Evolutionary conservation across 1,140 invertebrate genomes (phyloP).

Genomic region (Pygmarrhopalites habei): DNA sequence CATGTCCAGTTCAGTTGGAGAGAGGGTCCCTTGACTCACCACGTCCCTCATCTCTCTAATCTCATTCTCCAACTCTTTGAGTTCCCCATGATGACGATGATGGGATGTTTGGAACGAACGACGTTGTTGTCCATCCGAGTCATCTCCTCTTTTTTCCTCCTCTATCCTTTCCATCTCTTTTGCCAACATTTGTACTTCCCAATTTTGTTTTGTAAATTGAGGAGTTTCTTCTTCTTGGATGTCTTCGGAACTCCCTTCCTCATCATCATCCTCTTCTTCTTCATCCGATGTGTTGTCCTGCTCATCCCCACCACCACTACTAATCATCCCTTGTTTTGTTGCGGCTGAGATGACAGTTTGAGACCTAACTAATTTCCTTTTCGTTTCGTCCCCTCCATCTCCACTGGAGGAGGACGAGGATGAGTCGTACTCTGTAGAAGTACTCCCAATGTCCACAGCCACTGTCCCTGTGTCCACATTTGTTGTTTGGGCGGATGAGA

Average conservation of each 20-base stretch:
- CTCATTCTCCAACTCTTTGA: slow-evolving; percentile 33
- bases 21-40: slow-evolving; percentile 28
- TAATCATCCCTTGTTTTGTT: slow-evolving; percentile 44
- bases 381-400: slow-evolving; percentile 3
- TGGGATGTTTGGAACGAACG: no score
- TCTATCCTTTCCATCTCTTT: slow-evolving; percentile 59
- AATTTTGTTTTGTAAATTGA: slow-evolving; percentile 54
- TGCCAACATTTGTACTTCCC: slow-evolving; percentile 70
- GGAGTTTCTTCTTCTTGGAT: slow-evolving; percentile 27
- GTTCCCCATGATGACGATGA: slow-evolving; percentile 17
- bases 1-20: slow-evolving; percentile 38
- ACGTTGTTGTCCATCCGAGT: neutral
- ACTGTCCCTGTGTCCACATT: slow-evolving; percentile 15
- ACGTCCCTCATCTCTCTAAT: slow-evolving; percentile 37
- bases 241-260: slow-evolving; percentile 6
- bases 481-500: neutral
- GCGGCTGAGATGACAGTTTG: slow-evolving; percentile 37
- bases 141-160: slow-evolving; percentile 36
- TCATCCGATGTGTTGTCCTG: slow-evolving; percentile 42
- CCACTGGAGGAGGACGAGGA: slow-evolving; percentile 25
- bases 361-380: slow-evolving; percentile 1
- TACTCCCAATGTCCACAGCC: slow-evolving; percentile 27
- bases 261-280: slow-evolving; percentile 40
- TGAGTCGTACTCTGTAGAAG: slow-evolving; percentile 29
- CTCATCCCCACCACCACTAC: slow-evolving; percentile 44